Evolutionary conservation across 1,140 invertebrate genomes (phyloP).

Genomic region (Polypedilum vanderplanki): DNA sequence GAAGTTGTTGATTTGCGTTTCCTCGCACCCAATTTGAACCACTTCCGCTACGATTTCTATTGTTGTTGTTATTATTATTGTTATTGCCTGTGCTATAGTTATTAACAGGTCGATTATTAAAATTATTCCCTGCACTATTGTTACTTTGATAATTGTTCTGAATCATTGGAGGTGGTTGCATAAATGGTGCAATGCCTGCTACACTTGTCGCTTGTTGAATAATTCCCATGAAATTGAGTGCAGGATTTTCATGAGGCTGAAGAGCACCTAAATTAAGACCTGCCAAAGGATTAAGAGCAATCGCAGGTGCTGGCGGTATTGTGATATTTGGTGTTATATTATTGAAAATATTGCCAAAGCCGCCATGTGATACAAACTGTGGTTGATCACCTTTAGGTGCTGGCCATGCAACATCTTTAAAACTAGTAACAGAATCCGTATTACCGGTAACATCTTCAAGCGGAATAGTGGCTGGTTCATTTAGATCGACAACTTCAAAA

Average conservation of each 20-base stretch:
- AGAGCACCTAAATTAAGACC: slow-evolving; percentile 39
- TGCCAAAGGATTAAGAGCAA: slow-evolving; percentile 43
- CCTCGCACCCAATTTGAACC: slow-evolving; percentile 9
- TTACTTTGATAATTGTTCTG: slow-evolving; percentile 18
- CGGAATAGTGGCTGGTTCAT: slow-evolving; percentile 75
- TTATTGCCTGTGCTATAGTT: neutral
- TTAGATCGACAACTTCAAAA: slow-evolving; percentile 64
- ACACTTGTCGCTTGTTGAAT: slow-evolving; percentile 36
- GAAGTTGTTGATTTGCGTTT: neutral
- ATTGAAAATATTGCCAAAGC: slow-evolving; percentile 40
- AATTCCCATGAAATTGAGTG: slow-evolving; percentile 42
- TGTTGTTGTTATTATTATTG: neutral
- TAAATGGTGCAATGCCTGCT: neutral
- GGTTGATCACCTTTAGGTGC: slow-evolving; percentile 61
- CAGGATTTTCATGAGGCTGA: slow-evolving; percentile 41
- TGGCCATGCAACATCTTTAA: slow-evolving; percentile 66
- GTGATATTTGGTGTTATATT: slow-evolving; percentile 48
- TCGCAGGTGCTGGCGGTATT: slow-evolving; percentile 43
- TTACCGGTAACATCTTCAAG: slow-evolving; percentile 78
- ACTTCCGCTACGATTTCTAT: neutral
- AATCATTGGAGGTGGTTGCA: neutral
- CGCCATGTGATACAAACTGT: slow-evolving; percentile 36
- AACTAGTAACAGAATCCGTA: slow-evolving; percentile 69
- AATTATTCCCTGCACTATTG: neutral
- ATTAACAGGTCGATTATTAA: neutral